A percentile compares a stretch with the other conserved stretches of the same genome.
phyloP scores from a whole-genome alignment of 2,888 invertebrate genomes.

The Apodemia duryi region DNA sequence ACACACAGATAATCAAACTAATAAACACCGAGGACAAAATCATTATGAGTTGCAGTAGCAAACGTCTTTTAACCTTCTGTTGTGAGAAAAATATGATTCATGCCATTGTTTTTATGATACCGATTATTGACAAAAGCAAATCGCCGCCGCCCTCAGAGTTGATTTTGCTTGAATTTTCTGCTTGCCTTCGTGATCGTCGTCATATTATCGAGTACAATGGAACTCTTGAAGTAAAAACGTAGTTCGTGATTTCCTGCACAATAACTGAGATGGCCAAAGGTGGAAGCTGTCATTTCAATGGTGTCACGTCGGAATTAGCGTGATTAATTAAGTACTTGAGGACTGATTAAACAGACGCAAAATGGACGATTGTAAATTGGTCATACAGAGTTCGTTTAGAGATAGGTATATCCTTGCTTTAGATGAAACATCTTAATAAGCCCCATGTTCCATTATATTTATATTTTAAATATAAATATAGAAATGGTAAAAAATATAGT shows the following conservation, averaged over 20 bases:
- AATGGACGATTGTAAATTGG: background rate
- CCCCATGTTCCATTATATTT: too few relatives aligned
- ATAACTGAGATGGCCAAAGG: background rate
- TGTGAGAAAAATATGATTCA: conserved; percentile 62
- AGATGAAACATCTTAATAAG: background rate
- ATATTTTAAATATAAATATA: too few relatives aligned
- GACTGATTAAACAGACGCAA: background rate
- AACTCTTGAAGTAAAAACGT: background rate
- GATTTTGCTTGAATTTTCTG: background rate
- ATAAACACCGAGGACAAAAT: conserved; percentile 17
- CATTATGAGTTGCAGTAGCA: conserved; percentile 26
- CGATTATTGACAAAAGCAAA: conserved; percentile 5
- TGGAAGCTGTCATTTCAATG: conserved; percentile 1
- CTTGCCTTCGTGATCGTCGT: conserved; percentile 1
- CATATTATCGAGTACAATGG: conserved; percentile 17
- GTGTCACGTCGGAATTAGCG: background rate
- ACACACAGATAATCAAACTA: background rate
- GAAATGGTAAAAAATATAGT: too few relatives aligned
- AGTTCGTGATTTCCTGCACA: conserved; percentile 5
- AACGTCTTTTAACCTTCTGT: conserved; percentile 36
- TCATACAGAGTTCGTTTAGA: background rate
- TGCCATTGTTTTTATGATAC: conserved; percentile 52
- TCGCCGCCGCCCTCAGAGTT: background rate
- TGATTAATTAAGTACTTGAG: conserved; percentile 2
- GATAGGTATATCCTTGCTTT: background rate